These are phyloP conservation scores for Zosterops pallidus DNA, from an alignment of 2,113 vertebrate species.

Conservation along the genomic window DNA sequence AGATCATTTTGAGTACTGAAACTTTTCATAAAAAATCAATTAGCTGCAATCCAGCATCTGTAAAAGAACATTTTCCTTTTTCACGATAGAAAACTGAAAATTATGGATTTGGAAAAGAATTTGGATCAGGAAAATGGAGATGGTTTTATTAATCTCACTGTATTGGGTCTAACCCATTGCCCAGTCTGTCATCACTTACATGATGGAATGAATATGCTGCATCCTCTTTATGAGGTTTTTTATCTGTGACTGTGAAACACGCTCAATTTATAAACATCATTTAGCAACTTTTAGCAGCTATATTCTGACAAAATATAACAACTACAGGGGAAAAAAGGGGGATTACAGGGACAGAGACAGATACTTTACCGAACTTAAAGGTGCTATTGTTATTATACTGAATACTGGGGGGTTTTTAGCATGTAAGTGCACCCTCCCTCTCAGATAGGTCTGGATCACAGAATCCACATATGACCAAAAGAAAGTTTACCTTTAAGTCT, in stretches of 20 bases:
- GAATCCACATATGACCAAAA: neutral
- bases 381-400: neutral
- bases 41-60: neutral
- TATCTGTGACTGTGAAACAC: neutral
- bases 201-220: neutral
- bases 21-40: neutral
- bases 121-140: neutral
- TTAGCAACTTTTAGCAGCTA: neutral
- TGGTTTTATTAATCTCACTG: neutral
- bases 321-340: neutral
- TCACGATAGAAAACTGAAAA: neutral
- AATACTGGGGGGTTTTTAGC: neutral
- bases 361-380: neutral
- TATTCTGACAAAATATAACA: neutral
- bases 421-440: neutral
- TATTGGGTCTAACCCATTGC: neutral
- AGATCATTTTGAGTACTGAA: neutral
- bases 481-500: neutral
- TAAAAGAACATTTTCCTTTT: neutral
- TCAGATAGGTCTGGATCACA: neutral
- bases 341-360: neutral
- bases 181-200: neutral
- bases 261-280: neutral
- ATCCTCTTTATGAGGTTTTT: neutral
- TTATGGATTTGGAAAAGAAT: neutral